Evolutionary conservation across 2,888 invertebrate genomes (phyloP), one percentile per base, ranked within the genome.

Genomic region (Drosophila anomelani): DNA sequence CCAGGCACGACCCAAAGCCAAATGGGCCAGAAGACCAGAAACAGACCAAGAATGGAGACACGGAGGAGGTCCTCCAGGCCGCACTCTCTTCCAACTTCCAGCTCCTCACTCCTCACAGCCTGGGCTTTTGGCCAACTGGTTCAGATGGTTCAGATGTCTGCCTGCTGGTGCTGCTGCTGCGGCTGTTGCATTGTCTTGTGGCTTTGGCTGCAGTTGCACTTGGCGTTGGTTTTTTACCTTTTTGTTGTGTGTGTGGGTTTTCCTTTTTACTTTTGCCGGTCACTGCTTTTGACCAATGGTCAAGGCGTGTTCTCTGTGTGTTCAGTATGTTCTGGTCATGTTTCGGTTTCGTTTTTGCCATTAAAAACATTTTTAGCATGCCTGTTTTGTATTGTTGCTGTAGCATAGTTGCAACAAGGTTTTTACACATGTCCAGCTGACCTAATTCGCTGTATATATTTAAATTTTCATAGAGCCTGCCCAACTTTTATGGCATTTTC

Each of bases 401-500:
- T 70, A 79, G 81, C 71, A 76, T 75, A 70, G 66, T 81, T 69
- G 71, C 55, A 66, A 82, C 85, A 82, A 74, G 75, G 47, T 73
- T 78, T 75, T 82, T 81, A 79, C 83, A 83, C 83, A 83, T 77
- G 84, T 86, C 84, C 84, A 79, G 78, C 70, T 84, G 84, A 84
- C 84, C 84, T 67, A 79, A 83, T 83, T 84, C 63, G 46, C 41
- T 12, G 10, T 26, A 54, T 44, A 39, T 67, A 59, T 69, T 71
- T 60, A 70, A 41, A 55, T 66, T 47, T 55, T 56, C 69, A 55
- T 66, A 39, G 36, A 51, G 66, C 66, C 36, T 41, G 34, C 5
- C 15, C 15, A 34, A 47, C 20, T 12, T 63, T 49, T 64, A 58
- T 55, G 51, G 49, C 5, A 53, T 32, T 58, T 53, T 59, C n/a